phyloP scores from a whole-genome alignment of 2,113 vertebrate species.

The Delphinapterus leucas region DNA sequence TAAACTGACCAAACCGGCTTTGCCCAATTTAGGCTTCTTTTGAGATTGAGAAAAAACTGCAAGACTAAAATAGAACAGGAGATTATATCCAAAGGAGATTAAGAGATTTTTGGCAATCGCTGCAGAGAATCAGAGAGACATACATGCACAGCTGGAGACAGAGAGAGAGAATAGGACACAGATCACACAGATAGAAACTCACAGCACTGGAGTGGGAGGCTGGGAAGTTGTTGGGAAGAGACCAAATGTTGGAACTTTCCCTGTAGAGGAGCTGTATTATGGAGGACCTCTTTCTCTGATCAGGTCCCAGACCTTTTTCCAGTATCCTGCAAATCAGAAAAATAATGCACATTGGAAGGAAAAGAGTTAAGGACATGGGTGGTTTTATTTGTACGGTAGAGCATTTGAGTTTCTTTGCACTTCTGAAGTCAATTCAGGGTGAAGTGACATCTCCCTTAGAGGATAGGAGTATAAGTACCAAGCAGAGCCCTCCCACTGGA shows the following conservation, averaged over 20 bases:
- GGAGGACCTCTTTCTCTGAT: background rate
- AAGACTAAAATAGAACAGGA: constrained; percentile 21
- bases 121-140: background rate
- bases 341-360: background rate
- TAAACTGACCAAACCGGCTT: background rate
- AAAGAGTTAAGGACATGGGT: background rate
- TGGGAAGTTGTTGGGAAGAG: background rate
- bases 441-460: background rate
- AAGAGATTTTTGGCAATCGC: background rate
- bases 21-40: background rate
- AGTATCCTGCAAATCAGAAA: background rate
- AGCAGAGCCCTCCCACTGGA: background rate
- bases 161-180: background rate
- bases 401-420: background rate
- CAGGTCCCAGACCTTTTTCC: background rate
- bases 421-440: background rate
- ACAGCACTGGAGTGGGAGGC: background rate
- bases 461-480: background rate
- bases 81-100: background rate
- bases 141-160: background rate
- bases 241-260: background rate
- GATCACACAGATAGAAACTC: background rate
- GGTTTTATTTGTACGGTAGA: background rate
- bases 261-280: background rate
- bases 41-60: background rate